A percentile compares a stretch with the other conserved stretches of the same genome.
phyloP scores from a whole-genome alignment of 2,113 vertebrate genomes.

The Ctenodactylus gundi region DNA sequence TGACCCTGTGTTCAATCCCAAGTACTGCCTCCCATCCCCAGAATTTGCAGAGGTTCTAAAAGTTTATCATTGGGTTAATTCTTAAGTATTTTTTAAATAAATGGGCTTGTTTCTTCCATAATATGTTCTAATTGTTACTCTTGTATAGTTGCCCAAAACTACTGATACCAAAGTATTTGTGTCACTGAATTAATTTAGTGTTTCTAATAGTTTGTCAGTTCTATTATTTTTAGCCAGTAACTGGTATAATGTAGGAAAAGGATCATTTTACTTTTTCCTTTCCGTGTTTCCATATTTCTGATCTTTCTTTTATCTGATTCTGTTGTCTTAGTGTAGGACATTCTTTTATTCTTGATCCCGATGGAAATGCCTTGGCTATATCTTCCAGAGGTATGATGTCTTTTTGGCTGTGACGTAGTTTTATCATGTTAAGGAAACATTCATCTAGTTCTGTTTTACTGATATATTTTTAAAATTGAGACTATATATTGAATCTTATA shows the following conservation, averaged over 20 bases:
- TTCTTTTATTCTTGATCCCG: background rate
- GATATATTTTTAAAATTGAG: background rate
- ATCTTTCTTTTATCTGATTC: background rate
- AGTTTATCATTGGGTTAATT: background rate
- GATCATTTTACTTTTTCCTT: background rate
- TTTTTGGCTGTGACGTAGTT: background rate
- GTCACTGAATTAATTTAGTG: background rate
- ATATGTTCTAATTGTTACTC: background rate
- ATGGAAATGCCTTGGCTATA: background rate
- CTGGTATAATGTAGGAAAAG: background rate
- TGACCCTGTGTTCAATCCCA: no score
- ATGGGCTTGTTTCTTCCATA: background rate
- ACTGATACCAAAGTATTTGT: background rate
- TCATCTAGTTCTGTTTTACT: background rate
- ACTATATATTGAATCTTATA: background rate
- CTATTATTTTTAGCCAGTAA: background rate
- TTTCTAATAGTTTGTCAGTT: background rate
- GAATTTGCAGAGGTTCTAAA: no score
- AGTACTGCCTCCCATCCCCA: no score
- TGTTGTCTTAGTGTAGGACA: background rate
- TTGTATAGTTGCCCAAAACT: background rate
- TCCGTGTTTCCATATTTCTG: background rate
- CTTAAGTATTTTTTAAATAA: background rate
- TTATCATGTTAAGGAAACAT: background rate
- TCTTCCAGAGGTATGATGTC: background rate